Evolutionary conservation across 2,797 vertebrate genomes (phyloP).

Genomic region (Sphenopsis melanotis): DNA sequence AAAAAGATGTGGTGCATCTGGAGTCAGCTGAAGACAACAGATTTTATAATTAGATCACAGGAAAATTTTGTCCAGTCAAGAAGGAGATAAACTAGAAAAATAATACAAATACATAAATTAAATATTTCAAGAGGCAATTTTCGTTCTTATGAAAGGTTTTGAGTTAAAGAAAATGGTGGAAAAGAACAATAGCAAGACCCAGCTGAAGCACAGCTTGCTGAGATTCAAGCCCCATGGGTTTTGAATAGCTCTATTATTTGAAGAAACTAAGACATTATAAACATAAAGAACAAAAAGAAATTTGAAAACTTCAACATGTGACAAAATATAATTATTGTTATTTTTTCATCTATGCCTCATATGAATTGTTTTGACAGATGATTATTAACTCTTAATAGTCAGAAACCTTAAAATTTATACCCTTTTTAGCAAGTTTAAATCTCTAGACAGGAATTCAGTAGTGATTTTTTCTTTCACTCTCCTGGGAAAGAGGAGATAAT

Average conservation of each 20-base stretch:
- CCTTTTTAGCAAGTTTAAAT: neutral
- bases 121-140: neutral
- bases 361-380: neutral
- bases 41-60: neutral
- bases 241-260: neutral
- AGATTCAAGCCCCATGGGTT: neutral
- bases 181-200: neutral
- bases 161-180: neutral
- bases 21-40: neutral
- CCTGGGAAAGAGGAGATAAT: neutral
- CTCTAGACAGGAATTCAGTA: neutral
- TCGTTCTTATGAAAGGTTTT: neutral
- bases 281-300: neutral
- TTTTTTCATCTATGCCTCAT: neutral
- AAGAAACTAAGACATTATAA: neutral
- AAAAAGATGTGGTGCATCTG: neutral
- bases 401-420: neutral
- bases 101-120: neutral
- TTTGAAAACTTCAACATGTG: neutral
- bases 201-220: neutral
- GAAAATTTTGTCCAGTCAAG: neutral
- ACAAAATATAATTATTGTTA: neutral
- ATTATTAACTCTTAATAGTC: neutral
- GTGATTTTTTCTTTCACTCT: neutral
- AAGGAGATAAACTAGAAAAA: neutral